phyloP scores from a whole-genome alignment of 2,113 vertebrate species.

The rabbit (Oryctolagus cuniculus) region mOryCun1.1 NC_091443.1:96650001-96650500 shows the following conservation, averaged over 20 bases:
- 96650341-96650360: background rate
- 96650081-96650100: background rate
- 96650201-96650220: background rate
- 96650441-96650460: background rate
- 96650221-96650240: conserved; percentile 51
- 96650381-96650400: background rate
- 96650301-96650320: conserved; percentile 61
- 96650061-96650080: background rate
- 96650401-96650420: background rate
- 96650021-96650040: too few species aligned
- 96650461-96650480: accelerated
- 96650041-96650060: background rate
- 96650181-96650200: background rate
- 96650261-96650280: conserved; percentile 68
- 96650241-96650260: conserved; percentile 61
- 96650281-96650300: conserved; percentile 68
- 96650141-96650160: background rate
- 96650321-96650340: conserved; percentile 55
- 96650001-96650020: too few species aligned
- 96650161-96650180: background rate
- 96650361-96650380: background rate
- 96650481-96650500: background rate
- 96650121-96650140: conserved; percentile 2
- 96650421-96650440: background rate
- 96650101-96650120: background rate